These are phyloP conservation scores for Raillietiella orientalis DNA, from an alignment of 2,888 invertebrate species.

Conservation along the genomic window DNA sequence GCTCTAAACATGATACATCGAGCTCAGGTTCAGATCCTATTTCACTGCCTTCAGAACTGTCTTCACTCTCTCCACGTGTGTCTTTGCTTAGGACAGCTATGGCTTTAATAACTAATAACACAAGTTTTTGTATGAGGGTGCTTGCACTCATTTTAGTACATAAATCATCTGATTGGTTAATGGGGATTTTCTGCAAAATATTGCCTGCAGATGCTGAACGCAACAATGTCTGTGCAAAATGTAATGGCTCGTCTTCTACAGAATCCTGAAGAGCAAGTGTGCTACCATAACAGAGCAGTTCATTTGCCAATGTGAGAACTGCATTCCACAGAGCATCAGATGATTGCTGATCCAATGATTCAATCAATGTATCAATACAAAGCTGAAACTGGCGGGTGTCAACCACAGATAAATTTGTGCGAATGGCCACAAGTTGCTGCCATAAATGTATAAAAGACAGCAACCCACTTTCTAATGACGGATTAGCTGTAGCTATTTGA, in stretches of 20 bases:
- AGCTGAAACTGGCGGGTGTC: slow-evolving; percentile 21
- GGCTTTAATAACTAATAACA: slow-evolving; percentile 51
- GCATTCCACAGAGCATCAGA: slow-evolving; percentile 31
- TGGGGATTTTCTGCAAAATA: too few relatives aligned
- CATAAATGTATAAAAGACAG: slow-evolving; percentile 51
- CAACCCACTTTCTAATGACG: too few relatives aligned
- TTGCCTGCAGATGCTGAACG: too few relatives aligned
- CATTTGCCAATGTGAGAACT: slow-evolving; percentile 50
- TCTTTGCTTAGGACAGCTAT: slow-evolving; percentile 66
- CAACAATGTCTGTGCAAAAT: too few relatives aligned
- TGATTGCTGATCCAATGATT: slow-evolving; percentile 21
- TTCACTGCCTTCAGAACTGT: too few relatives aligned
- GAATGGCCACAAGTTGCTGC: slow-evolving; percentile 67
- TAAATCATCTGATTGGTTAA: too few relatives aligned
- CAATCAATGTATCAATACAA: slow-evolving; percentile 33
- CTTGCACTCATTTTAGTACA: too few relatives aligned
- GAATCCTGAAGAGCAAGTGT: slow-evolving; percentile 60
- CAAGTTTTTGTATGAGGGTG: slow-evolving; percentile 57
- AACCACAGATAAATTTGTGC: slow-evolving; percentile 56
- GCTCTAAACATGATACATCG: too few relatives aligned
- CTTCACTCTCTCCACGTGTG: slow-evolving; percentile 51
- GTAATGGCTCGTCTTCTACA: slow-evolving; percentile 60
- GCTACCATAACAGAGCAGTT: slow-evolving; percentile 65
- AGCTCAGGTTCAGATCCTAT: too few relatives aligned
- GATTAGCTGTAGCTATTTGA: too few relatives aligned